These are phyloP conservation scores for Coreius guichenoti DNA, from an alignment of 2,797 vertebrate species.

Conservation along the genomic window DNA sequence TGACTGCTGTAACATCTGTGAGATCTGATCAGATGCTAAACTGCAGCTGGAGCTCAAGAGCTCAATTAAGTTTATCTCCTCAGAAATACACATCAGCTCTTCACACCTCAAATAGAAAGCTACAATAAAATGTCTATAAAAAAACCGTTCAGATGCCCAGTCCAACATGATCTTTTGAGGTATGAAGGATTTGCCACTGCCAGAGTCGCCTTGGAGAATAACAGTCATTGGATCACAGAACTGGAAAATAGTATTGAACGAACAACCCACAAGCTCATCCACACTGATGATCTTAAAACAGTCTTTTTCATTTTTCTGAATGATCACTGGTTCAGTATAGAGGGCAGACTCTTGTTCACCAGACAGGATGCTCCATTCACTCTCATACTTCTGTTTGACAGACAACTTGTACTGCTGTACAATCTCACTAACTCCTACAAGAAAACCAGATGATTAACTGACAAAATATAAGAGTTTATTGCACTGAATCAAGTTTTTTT, in stretches of 20 bases:
- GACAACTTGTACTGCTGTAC: not conserved
- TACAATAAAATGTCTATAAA: not conserved
- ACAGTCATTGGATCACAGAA: not conserved
- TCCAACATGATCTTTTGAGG: constrained; percentile 40
- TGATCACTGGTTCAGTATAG: not conserved
- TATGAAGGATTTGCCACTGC: constrained; percentile 44
- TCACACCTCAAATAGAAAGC: constrained; percentile 17
- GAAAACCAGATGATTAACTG: too few species aligned
- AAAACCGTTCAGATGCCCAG: constrained; percentile 36
- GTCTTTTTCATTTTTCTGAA: not conserved
- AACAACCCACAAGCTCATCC: not conserved
- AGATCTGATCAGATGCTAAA: constrained; percentile 6
- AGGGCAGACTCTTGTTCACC: not conserved
- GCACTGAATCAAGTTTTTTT: too few species aligned
- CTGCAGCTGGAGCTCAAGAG: not conserved
- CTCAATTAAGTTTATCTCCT: constrained; percentile 4
- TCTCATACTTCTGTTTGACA: not conserved
- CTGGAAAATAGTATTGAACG: too few species aligned
- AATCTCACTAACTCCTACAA: too few species aligned
- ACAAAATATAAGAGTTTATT: too few species aligned
- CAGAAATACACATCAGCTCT: constrained; percentile 27
- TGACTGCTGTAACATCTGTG: not conserved
- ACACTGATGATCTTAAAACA: not conserved
- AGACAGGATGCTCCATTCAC: not conserved
- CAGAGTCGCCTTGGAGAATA: constrained; percentile 37